Base-by-base conservation (phyloP, 2,797 vertebrate genomes). In the Gymnodraco acuticeps region DNA sequence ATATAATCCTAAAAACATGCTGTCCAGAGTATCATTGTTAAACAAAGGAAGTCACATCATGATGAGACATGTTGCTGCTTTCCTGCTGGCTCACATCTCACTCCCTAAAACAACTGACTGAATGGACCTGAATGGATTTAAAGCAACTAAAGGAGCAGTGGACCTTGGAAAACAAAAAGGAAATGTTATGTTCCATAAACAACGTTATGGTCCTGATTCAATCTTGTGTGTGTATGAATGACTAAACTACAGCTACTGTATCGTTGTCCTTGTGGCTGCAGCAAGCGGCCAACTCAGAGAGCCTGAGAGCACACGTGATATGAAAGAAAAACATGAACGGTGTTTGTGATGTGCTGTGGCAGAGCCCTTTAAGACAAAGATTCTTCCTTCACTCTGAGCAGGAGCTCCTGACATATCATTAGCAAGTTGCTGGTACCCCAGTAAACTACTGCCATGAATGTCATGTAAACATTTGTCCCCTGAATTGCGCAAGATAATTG, bases 311-410 rank as follows among this genome's bases (percentile, higher is more conserved):
- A 38, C 33, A 2, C 1, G 8, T 38, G 6, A 33, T 3, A 8
- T 33, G 33, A 33, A 38, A 9, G 33, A 38, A 33, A 6, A 38
- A 6, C 33, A 38, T 38, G 17, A 23, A 43, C 3, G 1, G 17
- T 47, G 11, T 46, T 31, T 16, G 10, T 71, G 54, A 78, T 38
- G 33, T 23, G 43, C 14, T n/a, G 27, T 48, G 70, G 46, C 60
- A 70, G 82, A 84, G 80, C 75, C 81, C 72, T 75, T 83, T 8
- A 63, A 58, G 53, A 73, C 17, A 43, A 16, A 15, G 41, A 67
- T 10, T 64, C 17, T 17, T 45, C 38, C 8, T 41, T 10, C 38
- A 20, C 16, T 41, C n/a, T 42, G 41, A 71, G 33, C 53, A 23
- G 20, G 31, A 64, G 8, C n/a, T 62, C 45, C 52, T 53, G 48